Evolutionary conservation across 1,140 invertebrate species (phyloP).

Genomic region (Leucophenga varia): DNA sequence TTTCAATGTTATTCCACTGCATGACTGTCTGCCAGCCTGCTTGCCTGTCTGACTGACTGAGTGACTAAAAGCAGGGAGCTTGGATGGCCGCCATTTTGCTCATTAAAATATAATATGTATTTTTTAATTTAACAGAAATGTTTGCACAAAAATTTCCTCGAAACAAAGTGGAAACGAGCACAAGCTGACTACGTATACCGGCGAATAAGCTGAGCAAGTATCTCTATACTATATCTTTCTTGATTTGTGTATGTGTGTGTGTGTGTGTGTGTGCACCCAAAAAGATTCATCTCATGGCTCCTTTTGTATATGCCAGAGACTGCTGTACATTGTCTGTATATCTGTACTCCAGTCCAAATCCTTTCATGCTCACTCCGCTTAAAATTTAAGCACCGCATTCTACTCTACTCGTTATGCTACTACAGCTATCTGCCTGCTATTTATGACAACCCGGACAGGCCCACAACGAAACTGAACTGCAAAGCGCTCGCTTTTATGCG

Average conservation of each 20-base stretch:
- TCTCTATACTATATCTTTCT: constrained; percentile 22
- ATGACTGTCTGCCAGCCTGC: too few species aligned
- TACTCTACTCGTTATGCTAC: not conserved
- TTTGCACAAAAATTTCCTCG: constrained; percentile 55
- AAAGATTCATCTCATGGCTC: constrained; percentile 20
- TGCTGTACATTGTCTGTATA: too few species aligned
- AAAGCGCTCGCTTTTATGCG: constrained; percentile 32
- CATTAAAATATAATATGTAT: constrained; percentile 57
- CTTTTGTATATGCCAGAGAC: too few species aligned
- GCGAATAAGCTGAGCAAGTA: too few species aligned
- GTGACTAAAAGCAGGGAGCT: too few species aligned
- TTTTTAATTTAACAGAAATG: constrained; percentile 57
- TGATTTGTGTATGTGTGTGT: constrained; percentile 8
- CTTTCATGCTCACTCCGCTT: not conserved
- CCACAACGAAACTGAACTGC: too few species aligned
- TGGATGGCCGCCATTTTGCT: constrained; percentile 47
- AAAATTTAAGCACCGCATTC: constrained; percentile 3
- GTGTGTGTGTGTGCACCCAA: not conserved
- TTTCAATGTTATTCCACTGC: too few species aligned
- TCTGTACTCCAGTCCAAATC: too few species aligned
- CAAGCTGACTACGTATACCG: too few species aligned
- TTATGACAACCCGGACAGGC: too few species aligned
- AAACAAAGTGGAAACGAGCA: constrained; percentile 52
- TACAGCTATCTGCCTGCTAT: too few species aligned
- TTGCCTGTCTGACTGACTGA: too few species aligned